These are phyloP conservation scores for Aphelocoma californica DNA, from an alignment of 2,797 vertebrate genomes.

Conservation along the genomic window DNA sequence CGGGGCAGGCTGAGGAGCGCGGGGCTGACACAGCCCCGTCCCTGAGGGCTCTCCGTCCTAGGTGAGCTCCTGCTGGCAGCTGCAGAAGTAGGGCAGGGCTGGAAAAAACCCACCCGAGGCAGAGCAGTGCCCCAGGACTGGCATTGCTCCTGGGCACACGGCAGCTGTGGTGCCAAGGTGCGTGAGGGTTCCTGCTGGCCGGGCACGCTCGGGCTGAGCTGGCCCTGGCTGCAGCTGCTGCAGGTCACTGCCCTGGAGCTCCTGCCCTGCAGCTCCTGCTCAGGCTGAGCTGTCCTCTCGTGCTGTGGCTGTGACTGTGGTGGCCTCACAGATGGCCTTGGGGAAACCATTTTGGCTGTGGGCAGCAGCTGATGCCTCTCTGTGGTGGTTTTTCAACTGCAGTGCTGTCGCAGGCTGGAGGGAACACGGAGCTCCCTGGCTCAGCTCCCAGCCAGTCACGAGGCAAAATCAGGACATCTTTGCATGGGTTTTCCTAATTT, in stretches of 20 bases:
- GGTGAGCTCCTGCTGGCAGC: background rate
- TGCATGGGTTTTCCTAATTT: background rate
- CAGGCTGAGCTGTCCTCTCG: accelerated
- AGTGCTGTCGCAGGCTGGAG: background rate
- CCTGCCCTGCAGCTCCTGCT: background rate
- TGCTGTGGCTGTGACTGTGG: accelerated
- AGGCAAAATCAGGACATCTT: background rate
- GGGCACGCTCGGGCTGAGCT: accelerated
- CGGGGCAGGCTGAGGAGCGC: background rate
- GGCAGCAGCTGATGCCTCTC: background rate
- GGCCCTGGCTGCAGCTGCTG: background rate
- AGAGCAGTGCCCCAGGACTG: background rate
- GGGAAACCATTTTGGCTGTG: background rate
- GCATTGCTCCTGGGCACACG: accelerated
- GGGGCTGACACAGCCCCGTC: background rate
- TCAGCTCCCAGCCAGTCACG: background rate
- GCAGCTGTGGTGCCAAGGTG: background rate
- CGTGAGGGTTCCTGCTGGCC: background rate
- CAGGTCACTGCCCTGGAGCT: background rate
- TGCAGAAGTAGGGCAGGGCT: background rate
- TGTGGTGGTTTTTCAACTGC: background rate
- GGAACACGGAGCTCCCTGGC: background rate
- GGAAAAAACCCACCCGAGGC: background rate
- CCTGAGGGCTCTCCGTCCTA: background rate
- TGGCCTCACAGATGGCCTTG: background rate